Percentiles rank a stretch among this genome's conserved stretches.
phyloP scores from a whole-genome alignment of 2,888 invertebrate genomes.

The Limnephilus marmoratus region DNA sequence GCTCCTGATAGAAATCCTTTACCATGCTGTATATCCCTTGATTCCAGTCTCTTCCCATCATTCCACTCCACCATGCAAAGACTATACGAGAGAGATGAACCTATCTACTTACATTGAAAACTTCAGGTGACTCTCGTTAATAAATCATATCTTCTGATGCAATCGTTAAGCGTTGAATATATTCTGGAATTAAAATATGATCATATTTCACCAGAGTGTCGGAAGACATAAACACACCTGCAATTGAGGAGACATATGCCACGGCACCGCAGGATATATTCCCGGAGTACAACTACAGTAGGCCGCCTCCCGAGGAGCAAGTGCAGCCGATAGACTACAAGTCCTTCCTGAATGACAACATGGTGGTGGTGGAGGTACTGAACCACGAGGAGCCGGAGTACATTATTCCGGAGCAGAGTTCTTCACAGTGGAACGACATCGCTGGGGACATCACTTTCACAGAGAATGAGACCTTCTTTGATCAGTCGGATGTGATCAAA shows the following conservation, averaged over 20 bases:
- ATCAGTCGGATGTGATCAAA: not conserved
- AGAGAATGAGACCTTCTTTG: conserved; percentile 31
- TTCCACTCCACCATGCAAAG: not conserved
- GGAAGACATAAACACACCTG: conserved; percentile 8
- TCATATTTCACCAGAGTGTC: conserved; percentile 28
- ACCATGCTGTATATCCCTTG: conserved; percentile 14
- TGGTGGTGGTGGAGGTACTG: conserved; percentile 38
- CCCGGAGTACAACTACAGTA: conserved; percentile 11
- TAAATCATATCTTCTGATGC: not conserved
- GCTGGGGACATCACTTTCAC: conserved; percentile 20
- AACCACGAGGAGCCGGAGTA: conserved; percentile 18
- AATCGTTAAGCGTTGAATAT: not conserved
- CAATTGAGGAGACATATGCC: not conserved
- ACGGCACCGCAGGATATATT: not conserved
- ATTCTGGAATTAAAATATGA: not conserved
- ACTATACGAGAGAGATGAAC: conserved; percentile 38
- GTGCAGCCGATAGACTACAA: conserved; percentile 44
- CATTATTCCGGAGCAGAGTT: not conserved
- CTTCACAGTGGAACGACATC: conserved; percentile 16
- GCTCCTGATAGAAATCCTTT: not conserved
- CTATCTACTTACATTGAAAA: conserved; percentile 54
- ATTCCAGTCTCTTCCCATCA: conserved; percentile 36
- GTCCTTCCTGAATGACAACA: conserved; percentile 40
- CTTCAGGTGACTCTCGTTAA: conserved; percentile 46
- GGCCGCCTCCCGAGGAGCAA: not conserved